Evolutionary conservation across 1,140 invertebrate genomes (phyloP).

Genomic region (Metopolophium dirhodum): DNA sequence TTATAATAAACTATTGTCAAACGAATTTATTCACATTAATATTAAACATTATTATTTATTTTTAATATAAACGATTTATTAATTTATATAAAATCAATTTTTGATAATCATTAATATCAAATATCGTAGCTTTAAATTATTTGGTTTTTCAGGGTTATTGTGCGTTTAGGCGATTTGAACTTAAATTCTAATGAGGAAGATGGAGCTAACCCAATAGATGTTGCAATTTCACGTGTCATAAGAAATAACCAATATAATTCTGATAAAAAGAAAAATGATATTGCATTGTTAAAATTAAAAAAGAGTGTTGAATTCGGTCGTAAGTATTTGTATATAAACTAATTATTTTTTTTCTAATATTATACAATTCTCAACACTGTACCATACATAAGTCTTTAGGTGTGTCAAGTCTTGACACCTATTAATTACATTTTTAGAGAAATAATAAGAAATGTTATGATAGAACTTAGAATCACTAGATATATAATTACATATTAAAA

Average conservation of each 20-base stretch:
- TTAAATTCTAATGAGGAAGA: conserved; percentile 62
- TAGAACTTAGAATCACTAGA: too few species aligned
- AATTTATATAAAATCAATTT: neutral
- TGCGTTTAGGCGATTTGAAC: conserved; percentile 63
- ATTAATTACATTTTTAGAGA: too few species aligned
- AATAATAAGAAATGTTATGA: too few species aligned
- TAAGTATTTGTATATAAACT: too few species aligned
- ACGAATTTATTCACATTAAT: neutral
- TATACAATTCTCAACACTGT: neutral
- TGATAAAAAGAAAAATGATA: conserved; percentile 60
- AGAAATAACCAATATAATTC: conserved; percentile 63
- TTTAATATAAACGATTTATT: too few species aligned
- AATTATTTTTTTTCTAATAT: too few species aligned
- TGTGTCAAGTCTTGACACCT: too few species aligned
- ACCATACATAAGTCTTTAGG: too few species aligned
- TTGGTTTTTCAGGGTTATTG: conserved; percentile 58
- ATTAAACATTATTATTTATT: neutral
- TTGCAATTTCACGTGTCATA: conserved; percentile 61
- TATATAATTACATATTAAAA: too few species aligned
- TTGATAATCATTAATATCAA: neutral
- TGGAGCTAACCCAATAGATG: conserved; percentile 62
- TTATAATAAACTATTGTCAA: neutral
- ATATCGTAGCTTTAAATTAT: conserved; percentile 21
- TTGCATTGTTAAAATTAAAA: too few species aligned
- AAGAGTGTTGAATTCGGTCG: too few species aligned